These are phyloP conservation scores for Encarsia formosa DNA, from an alignment of 2,888 invertebrate species.

Conservation along the genomic window DNA sequence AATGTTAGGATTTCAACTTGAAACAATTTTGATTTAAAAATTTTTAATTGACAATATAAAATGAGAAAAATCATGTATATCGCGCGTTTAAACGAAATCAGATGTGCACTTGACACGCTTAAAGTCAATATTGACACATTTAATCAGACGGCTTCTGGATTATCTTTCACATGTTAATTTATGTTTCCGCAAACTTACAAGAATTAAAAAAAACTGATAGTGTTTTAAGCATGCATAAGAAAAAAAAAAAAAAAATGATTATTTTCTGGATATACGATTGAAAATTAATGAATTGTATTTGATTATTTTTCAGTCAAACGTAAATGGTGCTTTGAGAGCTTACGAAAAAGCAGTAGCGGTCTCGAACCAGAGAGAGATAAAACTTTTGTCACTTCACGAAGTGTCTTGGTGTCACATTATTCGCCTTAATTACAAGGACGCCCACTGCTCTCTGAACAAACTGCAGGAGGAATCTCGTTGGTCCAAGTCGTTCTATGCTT, in stretches of 20 bases:
- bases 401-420: conserved; percentile 67
- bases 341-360: conserved; percentile 59
- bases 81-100: no score
- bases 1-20: no score
- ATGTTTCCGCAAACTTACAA: no score
- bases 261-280: not conserved
- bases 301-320: conserved; percentile 55
- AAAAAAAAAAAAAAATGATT: no score
- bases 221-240: no score
- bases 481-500: conserved; percentile 65
- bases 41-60: no score
- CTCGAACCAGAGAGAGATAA: conserved; percentile 61
- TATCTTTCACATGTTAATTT: no score
- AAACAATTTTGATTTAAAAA: no score
- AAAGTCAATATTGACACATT: no score
- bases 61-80: no score
- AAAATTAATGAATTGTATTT: not conserved
- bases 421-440: conserved; percentile 57
- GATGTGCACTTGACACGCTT: no score
- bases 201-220: not conserved
- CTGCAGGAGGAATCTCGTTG: conserved; percentile 61
- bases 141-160: no score
- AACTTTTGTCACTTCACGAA: conserved; percentile 60
- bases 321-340: conserved; percentile 56
- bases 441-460: conserved; percentile 54